Conservation (phyloP, 2,888 invertebrate species). For the Drosophila prostipennis region DNA sequence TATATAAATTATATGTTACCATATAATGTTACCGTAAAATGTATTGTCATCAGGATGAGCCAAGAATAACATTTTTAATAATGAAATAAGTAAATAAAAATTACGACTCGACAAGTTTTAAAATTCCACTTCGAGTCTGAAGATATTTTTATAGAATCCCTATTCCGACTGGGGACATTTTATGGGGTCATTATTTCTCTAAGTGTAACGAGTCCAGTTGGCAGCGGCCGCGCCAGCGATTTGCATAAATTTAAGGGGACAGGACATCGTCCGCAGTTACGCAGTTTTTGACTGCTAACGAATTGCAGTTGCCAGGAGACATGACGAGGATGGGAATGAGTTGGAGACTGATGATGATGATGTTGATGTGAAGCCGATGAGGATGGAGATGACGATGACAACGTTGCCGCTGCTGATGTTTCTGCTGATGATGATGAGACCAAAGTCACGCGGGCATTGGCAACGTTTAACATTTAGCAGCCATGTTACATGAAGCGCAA, state of each 20-base stretch:
- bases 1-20: too few relatives aligned
- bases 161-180: not conserved
- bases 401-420: slow-evolving; percentile 3
- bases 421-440: slow-evolving; percentile 58
- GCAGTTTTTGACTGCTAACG: slow-evolving; percentile 73
- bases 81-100: too few relatives aligned
- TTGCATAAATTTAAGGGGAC: slow-evolving; percentile 73
- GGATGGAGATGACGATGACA: slow-evolving; percentile 13
- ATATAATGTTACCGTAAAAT: too few relatives aligned
- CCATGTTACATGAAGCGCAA: slow-evolving; percentile 73
- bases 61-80: too few relatives aligned
- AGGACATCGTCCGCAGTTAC: slow-evolving; percentile 51
- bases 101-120: too few relatives aligned
- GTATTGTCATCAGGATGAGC: too few relatives aligned
- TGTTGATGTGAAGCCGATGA: slow-evolving; percentile 11
- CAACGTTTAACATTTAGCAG: slow-evolving; percentile 75
- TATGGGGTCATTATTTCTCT: not conserved
- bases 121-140: too few relatives aligned
- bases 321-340: slow-evolving; percentile 44
- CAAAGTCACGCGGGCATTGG: slow-evolving; percentile 67
- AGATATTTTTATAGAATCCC: too few relatives aligned
- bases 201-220: slow-evolving; percentile 15
- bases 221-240: slow-evolving; percentile 60
- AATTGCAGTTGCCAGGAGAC: slow-evolving; percentile 59
- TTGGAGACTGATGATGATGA: slow-evolving; percentile 31